phyloP scores from a whole-genome alignment of 1,140 invertebrate species.

The Dendrolimus punctatus region DNA sequence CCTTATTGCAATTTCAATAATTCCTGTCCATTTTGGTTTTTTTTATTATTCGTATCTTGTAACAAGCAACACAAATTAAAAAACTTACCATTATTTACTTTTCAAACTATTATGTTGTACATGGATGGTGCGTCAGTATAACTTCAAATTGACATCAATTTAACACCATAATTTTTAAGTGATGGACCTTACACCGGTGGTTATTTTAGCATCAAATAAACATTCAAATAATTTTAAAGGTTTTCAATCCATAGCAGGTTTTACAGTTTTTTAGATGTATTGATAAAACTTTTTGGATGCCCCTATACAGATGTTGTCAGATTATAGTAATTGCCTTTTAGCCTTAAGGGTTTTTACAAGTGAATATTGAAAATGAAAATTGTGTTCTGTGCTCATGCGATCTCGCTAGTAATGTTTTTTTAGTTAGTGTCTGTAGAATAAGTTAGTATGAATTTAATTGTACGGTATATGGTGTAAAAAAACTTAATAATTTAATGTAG shows the following conservation, averaged over 20 bases:
- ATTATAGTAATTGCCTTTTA: constrained; percentile 43
- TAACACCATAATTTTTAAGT: no score
- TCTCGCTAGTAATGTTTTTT: constrained; percentile 62
- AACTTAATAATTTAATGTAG: constrained; percentile 8
- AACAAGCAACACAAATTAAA: no score
- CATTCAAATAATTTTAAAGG: constrained; percentile 16
- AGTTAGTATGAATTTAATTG: constrained; percentile 50
- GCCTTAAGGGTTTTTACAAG: constrained; percentile 37
- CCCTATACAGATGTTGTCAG: constrained; percentile 47
- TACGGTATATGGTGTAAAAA: constrained; percentile 23
- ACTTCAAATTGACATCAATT: no score
- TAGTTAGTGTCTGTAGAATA: constrained; percentile 66
- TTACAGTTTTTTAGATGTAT: constrained; percentile 23
- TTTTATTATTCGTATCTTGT: no score
- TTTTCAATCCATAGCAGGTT: constrained; percentile 20
- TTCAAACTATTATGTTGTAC: no score
- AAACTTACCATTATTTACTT: no score
- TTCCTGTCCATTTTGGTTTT: no score
- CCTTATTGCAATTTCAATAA: no score
- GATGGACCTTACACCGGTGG: no score
- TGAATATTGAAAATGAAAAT: constrained; percentile 27
- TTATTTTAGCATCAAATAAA: no score
- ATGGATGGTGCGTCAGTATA: no score
- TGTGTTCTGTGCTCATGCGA: constrained; percentile 69
- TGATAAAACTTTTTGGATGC: constrained; percentile 31